Conservation (phyloP, 2,888 invertebrate genomes). For the Callyntrura guangdongensis region DNA sequence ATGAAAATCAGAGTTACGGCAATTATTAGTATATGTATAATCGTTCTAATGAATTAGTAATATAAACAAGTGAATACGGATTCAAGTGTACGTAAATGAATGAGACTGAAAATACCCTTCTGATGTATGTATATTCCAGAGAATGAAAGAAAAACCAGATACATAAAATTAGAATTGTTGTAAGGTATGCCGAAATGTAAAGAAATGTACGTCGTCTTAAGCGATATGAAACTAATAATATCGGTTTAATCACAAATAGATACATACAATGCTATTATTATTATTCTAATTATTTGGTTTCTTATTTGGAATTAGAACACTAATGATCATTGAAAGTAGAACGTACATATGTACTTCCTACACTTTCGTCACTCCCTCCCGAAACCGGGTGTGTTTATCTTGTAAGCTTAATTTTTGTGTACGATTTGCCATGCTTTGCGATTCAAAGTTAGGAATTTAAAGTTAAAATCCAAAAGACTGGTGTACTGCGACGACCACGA, state of each 20-base stretch:
- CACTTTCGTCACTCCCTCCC: conserved; percentile 52
- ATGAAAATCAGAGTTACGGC: too few species aligned
- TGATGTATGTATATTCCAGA: conserved; percentile 56
- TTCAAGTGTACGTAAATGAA: conserved; percentile 76
- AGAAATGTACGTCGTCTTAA: conserved; percentile 14
- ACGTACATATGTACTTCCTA: background rate
- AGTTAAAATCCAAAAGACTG: conserved; percentile 78
- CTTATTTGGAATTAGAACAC: too few species aligned
- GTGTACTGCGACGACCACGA: conserved; percentile 34
- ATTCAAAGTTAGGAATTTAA: background rate
- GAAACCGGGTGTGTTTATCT: background rate
- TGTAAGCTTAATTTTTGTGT: background rate
- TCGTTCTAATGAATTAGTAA: background rate
- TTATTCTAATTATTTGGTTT: background rate
- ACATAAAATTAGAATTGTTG: background rate
- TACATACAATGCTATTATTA: background rate
- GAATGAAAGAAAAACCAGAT: background rate
- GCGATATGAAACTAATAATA: background rate
- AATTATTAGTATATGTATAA: too few species aligned
- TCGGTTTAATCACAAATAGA: background rate
- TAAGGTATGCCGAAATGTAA: conserved; percentile 11
- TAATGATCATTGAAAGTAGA: too few species aligned
- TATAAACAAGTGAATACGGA: conserved; percentile 57
- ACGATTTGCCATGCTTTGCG: background rate
- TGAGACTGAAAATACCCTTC: conserved; percentile 71